These are phyloP conservation scores for Acanthochromis polyacanthus DNA, from an alignment of 2,113 vertebrate genomes.

Conservation along the genomic window DNA sequence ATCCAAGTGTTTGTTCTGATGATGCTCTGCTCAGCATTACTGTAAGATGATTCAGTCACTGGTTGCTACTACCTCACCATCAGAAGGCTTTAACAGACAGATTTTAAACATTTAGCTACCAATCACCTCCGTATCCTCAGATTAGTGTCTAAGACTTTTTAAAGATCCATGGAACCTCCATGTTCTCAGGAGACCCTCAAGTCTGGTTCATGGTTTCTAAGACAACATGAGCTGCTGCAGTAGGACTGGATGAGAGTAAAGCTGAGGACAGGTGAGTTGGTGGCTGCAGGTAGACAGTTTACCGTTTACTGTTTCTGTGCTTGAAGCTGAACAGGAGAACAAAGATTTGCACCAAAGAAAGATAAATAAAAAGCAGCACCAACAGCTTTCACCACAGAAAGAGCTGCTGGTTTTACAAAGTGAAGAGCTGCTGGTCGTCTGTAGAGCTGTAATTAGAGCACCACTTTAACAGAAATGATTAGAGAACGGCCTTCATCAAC, in stretches of 20 bases:
- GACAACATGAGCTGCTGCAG: conserved; percentile 6
- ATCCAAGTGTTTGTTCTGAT: no score
- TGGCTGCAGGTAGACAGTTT: not conserved
- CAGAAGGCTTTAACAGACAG: no score
- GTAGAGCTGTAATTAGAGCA: conserved; percentile 3
- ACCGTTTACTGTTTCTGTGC: no score
- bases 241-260: not conserved
- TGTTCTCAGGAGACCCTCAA: not conserved
- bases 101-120: no score
- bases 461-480: conserved; percentile 27
- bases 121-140: no score
- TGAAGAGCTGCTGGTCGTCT: conserved; percentile 40
- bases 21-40: no score
- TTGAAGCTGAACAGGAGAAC: not conserved
- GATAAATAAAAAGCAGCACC: no score
- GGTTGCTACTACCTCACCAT: no score
- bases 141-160: no score
- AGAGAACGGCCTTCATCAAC: conserved; percentile 16
- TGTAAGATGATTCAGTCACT: no score
- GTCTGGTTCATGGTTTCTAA: conserved; percentile 15
- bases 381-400: not conserved
- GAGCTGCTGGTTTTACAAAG: conserved; percentile 11
- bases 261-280: not conserved
- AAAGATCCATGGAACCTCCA: not conserved
- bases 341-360: no score